Conservation (phyloP, 1,140 invertebrate species). For the Drosophila kanapiae region DNA sequence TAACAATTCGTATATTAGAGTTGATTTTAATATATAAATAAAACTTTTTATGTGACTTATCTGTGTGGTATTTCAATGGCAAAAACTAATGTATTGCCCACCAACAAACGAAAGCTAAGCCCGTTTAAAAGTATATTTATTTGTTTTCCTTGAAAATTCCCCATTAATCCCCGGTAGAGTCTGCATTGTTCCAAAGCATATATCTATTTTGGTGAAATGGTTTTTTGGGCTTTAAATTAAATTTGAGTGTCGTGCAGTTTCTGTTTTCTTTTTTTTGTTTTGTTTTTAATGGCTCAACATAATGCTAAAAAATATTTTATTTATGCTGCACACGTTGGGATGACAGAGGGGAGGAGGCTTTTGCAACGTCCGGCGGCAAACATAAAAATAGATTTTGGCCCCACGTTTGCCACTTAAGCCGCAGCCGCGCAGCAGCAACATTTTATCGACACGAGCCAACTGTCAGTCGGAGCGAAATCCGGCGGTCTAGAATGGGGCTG, state of each 20-base stretch:
- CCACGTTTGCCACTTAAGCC: constrained; percentile 75
- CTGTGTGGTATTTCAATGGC: neutral
- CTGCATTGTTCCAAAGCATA: constrained; percentile 1
- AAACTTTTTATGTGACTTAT: constrained; percentile 1
- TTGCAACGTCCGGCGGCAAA: constrained; percentile 55
- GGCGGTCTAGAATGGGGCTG: constrained; percentile 21
- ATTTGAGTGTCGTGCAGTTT: constrained; percentile 4
- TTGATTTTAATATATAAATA: neutral
- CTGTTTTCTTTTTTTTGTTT: neutral
- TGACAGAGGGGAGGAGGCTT: constrained; percentile 12
- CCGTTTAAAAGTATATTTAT: constrained; percentile 25
- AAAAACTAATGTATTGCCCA: constrained; percentile 4
- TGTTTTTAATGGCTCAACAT: constrained; percentile 1
- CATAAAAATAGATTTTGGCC: constrained; percentile 72
- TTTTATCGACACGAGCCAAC: constrained; percentile 83
- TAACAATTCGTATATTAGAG: neutral
- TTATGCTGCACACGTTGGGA: constrained; percentile 50
- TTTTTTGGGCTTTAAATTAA: constrained; percentile 9
- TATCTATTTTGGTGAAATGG: constrained; percentile 6
- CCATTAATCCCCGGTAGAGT: constrained; percentile 14
- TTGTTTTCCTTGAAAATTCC: constrained; percentile 18
- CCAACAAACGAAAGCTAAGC: constrained; percentile 13
- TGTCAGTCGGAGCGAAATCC: constrained; percentile 67
- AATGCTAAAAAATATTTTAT: constrained; percentile 24
- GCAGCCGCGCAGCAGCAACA: constrained; percentile 54